A percentile compares a stretch with the other conserved stretches of the same genome.
Evolutionary conservation across 2,797 vertebrate species (phyloP).

Genomic region (Delichon dasypus): DNA sequence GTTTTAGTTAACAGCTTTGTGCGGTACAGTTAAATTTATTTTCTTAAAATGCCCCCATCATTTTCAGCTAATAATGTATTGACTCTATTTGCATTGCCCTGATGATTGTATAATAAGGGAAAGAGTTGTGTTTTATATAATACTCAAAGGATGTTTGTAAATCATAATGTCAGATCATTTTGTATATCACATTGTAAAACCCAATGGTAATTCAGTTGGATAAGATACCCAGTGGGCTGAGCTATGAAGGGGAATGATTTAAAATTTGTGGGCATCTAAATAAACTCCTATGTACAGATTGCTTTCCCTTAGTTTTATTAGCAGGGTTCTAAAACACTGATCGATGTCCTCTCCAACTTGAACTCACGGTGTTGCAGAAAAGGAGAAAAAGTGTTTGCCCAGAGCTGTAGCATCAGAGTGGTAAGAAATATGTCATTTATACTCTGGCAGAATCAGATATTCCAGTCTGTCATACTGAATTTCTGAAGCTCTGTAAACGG

Average conservation of each 20-base stretch:
- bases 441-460: not conserved
- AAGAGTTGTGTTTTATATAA: slow-evolving; percentile 71
- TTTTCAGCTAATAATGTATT: slow-evolving; percentile 34
- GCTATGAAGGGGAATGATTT: slow-evolving; percentile 60
- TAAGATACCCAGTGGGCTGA: slow-evolving; percentile 54
- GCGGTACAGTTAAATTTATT: slow-evolving; percentile 34
- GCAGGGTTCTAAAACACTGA: not conserved
- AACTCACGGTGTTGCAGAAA: not conserved
- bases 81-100: slow-evolving; percentile 51
- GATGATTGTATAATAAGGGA: slow-evolving; percentile 56
- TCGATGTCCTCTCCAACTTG: not conserved
- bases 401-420: not conserved
- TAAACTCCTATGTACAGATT: slow-evolving; percentile 72
- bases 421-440: not conserved
- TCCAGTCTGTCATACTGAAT: not conserved
- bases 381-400: not conserved
- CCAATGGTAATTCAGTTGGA: slow-evolving; percentile 68
- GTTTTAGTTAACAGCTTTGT: slow-evolving; percentile 8
- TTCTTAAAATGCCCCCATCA: slow-evolving; percentile 21
- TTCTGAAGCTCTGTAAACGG: not conserved
- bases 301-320: slow-evolving; percentile 44
- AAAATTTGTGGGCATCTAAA: slow-evolving; percentile 68
- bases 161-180: slow-evolving; percentile 64
- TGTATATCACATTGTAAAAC: slow-evolving; percentile 69
- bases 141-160: slow-evolving; percentile 68